phyloP scores from a whole-genome alignment of 2,888 invertebrate genomes.

The Drosophila mulleri region DNA sequence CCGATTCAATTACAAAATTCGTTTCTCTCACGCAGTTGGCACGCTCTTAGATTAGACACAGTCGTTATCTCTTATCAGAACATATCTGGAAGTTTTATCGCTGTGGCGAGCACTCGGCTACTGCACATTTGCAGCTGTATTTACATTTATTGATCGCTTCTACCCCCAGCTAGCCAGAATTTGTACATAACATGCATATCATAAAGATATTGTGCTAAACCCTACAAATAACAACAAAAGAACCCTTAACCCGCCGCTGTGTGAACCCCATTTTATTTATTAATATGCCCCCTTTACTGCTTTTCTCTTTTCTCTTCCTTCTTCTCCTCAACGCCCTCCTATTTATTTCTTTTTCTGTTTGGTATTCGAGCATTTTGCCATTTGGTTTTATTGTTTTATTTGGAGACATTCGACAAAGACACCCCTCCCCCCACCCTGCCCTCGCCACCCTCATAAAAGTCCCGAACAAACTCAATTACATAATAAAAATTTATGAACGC shows the following conservation, averaged over 20 bases:
- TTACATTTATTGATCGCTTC: constrained; percentile 63
- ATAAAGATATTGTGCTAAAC: constrained; percentile 55
- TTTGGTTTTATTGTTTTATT: constrained; percentile 78
- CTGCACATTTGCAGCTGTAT: constrained; percentile 17
- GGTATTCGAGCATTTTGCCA: constrained; percentile 47
- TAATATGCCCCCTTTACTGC: constrained; percentile 55
- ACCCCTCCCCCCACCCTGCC: constrained; percentile 11
- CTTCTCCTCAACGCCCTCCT: background rate
- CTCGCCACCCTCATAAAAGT: constrained; percentile 27
- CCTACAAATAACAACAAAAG: constrained; percentile 3
- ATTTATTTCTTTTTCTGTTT: background rate
- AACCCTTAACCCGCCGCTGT: constrained; percentile 17
- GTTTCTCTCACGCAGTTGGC: constrained; percentile 13
- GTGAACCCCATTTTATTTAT: constrained; percentile 64
- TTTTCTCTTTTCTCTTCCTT: background rate
- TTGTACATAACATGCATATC: constrained; percentile 41
- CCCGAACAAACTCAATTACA: constrained; percentile 71
- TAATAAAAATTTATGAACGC: constrained; percentile 80
- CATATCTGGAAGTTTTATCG: constrained; percentile 6
- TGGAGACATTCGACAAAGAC: constrained; percentile 58
- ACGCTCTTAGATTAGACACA: constrained; percentile 8
- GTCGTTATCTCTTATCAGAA: background rate
- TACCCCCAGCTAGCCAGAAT: constrained; percentile 5
- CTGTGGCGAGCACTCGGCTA: background rate
- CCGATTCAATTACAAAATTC: background rate